These are phyloP conservation scores for Sphaerodactylus townsendi DNA, from an alignment of 2,113 vertebrate genomes.

Conservation along the genomic window DNA sequence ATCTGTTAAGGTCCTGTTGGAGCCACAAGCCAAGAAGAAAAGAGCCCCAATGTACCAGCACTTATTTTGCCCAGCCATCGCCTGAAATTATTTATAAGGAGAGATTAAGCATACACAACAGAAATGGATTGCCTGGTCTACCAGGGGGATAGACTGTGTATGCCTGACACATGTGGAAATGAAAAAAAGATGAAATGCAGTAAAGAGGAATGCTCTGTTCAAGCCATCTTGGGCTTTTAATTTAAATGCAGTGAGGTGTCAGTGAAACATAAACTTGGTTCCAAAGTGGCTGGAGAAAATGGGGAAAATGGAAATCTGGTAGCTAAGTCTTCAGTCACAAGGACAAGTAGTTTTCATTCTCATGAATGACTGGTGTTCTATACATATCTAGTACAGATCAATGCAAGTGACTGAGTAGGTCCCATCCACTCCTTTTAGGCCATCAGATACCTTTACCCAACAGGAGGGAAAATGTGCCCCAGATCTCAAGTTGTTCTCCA, in stretches of 20 bases:
- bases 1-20: not conserved
- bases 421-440: not conserved
- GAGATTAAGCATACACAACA: not conserved
- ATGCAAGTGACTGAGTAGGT: not conserved
- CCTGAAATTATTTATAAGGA: not conserved
- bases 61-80: not conserved
- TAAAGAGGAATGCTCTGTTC: not conserved
- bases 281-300: not conserved
- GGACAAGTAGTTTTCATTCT: not conserved
- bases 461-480: not conserved
- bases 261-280: not conserved
- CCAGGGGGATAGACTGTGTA: not conserved
- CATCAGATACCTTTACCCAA: not conserved
- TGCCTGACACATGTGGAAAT: not conserved
- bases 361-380: accelerated
- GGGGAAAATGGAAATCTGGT: not conserved
- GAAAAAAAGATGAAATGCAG: not conserved
- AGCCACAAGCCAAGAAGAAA: not conserved
- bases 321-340: accelerated
- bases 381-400: not conserved
- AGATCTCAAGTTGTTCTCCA: not conserved
- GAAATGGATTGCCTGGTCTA: not conserved
- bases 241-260: not conserved
- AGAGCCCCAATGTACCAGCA: accelerated
- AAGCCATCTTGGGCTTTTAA: not conserved